Percentiles rank a stretch among this genome's conserved stretches.
Evolutionary conservation across 2,113 vertebrate species (phyloP).

Genomic region (Alces alces): DNA sequence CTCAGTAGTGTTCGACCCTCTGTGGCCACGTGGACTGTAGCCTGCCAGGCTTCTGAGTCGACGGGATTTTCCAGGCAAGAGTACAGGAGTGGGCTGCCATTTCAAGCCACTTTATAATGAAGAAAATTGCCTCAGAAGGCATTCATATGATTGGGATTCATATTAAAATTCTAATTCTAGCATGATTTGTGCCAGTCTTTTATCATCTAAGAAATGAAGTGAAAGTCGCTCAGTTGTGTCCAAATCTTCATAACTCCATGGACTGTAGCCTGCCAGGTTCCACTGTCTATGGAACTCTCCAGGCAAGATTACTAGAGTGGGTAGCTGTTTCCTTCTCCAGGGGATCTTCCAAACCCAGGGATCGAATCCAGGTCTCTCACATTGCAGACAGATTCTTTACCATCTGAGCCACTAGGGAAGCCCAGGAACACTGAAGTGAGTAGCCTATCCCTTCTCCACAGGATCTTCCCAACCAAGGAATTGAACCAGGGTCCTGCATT

Average conservation of each 20-base stretch:
- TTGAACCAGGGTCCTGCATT: not conserved
- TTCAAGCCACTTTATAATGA: not conserved
- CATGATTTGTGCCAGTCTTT: not conserved
- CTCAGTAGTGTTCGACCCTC: not conserved
- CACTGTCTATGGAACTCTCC: not conserved
- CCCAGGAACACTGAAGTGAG: not conserved
- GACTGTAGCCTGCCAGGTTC: not conserved
- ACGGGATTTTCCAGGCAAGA: not conserved
- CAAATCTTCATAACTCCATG: not conserved
- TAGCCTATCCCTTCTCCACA: not conserved
- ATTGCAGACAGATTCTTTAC: not conserved
- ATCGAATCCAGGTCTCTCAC: not conserved
- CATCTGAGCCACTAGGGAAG: not conserved
- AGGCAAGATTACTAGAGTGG: not conserved
- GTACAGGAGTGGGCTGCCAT: not conserved
- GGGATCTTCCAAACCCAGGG: not conserved
- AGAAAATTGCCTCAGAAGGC: not conserved
- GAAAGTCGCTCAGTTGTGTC: not conserved
- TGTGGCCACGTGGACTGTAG: not conserved
- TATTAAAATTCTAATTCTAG: not conserved
- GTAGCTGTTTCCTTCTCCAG: not conserved
- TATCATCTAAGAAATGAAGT: not conserved
- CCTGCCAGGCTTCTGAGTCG: fast-evolving
- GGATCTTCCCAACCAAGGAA: not conserved
- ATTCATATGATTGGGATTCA: not conserved